phyloP scores from a whole-genome alignment of 2,888 invertebrate genomes.

The Stenurella melanura region DNA sequence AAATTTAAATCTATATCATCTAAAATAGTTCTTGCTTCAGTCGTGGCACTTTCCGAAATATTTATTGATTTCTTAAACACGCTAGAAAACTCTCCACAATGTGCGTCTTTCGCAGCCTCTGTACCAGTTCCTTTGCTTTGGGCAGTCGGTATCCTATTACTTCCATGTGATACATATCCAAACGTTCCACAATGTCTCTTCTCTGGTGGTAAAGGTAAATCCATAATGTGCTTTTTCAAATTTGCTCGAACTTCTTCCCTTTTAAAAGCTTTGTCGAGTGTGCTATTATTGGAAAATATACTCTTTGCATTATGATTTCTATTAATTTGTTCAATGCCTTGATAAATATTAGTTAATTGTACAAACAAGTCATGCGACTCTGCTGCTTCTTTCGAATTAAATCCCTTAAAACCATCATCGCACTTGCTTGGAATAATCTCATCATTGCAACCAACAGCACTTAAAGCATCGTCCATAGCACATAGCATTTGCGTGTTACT shows the following conservation, averaged over 20 bases:
- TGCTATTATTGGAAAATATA: conserved; percentile 1
- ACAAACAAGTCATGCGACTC: neutral
- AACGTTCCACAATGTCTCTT: conserved; percentile 23
- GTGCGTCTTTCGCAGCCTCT: neutral
- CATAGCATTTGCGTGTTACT: conserved; percentile 44
- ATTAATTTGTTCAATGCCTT: conserved; percentile 2
- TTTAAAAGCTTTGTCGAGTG: neutral
- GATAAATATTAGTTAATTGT: neutral
- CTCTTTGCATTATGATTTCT: conserved; percentile 10
- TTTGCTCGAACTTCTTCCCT: neutral
- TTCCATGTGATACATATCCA: neutral
- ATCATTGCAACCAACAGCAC: conserved; percentile 9
- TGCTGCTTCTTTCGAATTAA: conserved; percentile 29
- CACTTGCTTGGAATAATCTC: neutral
- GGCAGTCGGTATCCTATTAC: neutral
- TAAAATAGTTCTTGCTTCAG: conserved; percentile 18
- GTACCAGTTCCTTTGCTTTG: neutral
- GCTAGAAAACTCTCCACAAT: conserved; percentile 68
- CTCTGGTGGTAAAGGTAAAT: conserved; percentile 30
- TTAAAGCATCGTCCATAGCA: conserved; percentile 39
- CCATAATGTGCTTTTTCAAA: neutral
- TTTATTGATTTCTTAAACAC: conserved; percentile 70
- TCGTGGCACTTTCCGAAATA: conserved; percentile 29
- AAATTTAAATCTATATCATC: conserved; percentile 11
- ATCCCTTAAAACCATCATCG: conserved; percentile 46